phyloP scores from a whole-genome alignment of 2,888 invertebrate genomes.

The Trypoxylon attenuatum region DNA sequence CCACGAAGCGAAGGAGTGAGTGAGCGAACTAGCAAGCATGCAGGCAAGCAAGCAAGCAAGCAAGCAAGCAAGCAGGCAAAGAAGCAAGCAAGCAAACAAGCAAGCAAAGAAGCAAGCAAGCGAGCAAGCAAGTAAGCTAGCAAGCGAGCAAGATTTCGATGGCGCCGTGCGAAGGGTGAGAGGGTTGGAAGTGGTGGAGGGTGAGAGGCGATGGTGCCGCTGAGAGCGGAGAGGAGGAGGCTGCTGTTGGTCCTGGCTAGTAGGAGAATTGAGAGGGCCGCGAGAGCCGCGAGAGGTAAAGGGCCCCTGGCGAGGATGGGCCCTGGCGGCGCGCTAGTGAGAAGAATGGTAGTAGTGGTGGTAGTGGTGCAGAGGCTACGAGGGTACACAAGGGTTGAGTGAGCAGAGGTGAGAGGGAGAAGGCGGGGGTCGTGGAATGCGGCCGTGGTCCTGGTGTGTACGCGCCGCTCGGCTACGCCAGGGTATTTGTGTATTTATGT shows the following conservation, averaged over 20 bases:
- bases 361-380: slow-evolving; percentile 12
- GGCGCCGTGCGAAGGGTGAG: slow-evolving; percentile 15
- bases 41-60: slow-evolving; percentile 21
- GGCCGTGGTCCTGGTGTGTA: slow-evolving; percentile 70
- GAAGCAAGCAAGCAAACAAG: slow-evolving; percentile 29
- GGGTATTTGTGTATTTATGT: slow-evolving; percentile 73
- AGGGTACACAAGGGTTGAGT: slow-evolving; percentile 21
- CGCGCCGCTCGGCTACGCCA: slow-evolving; percentile 61
- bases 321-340: slow-evolving; percentile 38
- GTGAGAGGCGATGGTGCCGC: neutral
- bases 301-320: slow-evolving; percentile 58
- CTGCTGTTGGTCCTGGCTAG: neutral
- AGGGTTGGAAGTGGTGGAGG: slow-evolving; percentile 38
- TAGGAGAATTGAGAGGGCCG: too few relatives aligned
- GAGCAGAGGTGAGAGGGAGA: slow-evolving; percentile 51
- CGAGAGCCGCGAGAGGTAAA: slow-evolving; percentile 46
- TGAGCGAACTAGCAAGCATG: slow-evolving; percentile 31
- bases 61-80: slow-evolving; percentile 17
- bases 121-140: slow-evolving; percentile 17
- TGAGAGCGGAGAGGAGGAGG: neutral
- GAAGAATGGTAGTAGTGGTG: slow-evolving; percentile 2
- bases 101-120: slow-evolving; percentile 20
- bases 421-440: slow-evolving; percentile 70
- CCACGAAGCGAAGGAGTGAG: too few relatives aligned
- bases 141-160: slow-evolving; percentile 6